Conservation (phyloP, 2,888 invertebrate genomes). For the Pheosia gnoma region DNA sequence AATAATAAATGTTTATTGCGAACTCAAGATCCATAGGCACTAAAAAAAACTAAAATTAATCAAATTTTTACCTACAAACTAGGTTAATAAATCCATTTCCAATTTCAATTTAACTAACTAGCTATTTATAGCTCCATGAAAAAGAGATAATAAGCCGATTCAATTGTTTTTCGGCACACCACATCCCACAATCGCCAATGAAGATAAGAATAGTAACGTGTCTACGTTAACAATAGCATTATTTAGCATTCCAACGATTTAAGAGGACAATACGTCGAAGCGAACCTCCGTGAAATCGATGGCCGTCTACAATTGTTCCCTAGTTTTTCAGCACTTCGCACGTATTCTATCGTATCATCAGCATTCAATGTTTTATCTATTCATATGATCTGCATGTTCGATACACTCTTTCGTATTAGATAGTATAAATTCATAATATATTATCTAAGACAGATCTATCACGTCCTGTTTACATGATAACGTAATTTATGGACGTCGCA, state of each 20-base stretch:
- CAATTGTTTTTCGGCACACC: neutral
- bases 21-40: too few relatives aligned
- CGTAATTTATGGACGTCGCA: too few relatives aligned
- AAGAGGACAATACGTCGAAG: conserved; percentile 23
- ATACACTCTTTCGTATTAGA: conserved; percentile 10
- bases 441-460: too few relatives aligned
- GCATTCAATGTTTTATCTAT: conserved; percentile 19
- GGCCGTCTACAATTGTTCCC: conserved; percentile 36
- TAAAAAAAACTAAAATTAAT: too few relatives aligned
- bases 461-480: too few relatives aligned
- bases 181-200: neutral
- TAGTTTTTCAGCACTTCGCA: conserved; percentile 14
- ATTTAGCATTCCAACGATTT: conserved; percentile 19
- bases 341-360: conserved; percentile 18
- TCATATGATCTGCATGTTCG: conserved; percentile 12
- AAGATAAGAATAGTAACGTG: neutral
- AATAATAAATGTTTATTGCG: too few relatives aligned
- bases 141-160: neutral
- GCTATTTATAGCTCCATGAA: neutral
- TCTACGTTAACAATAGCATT: conserved; percentile 3
- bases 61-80: too few relatives aligned
- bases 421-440: too few relatives aligned
- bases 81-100: too few relatives aligned
- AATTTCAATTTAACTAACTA: too few relatives aligned
- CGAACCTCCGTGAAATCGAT: conserved; percentile 39